Percentiles rank a stretch among this genome's conserved stretches.
phyloP scores from a whole-genome alignment of 2,888 invertebrate genomes.

The Anodontia alba region DNA sequence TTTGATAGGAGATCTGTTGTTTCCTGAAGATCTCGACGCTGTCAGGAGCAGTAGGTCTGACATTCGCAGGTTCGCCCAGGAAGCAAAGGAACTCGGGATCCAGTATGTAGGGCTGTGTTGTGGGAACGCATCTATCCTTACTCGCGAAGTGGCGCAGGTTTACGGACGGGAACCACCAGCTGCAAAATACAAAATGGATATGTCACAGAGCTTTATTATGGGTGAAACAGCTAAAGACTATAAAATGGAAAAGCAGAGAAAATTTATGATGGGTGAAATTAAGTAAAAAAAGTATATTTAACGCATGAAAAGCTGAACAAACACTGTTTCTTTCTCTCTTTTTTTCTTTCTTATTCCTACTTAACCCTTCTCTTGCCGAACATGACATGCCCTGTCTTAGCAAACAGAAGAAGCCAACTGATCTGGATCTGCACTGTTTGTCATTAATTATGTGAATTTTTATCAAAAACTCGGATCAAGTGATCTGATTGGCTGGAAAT shows the following conservation, averaged over 20 bases:
- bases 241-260: conserved; percentile 39
- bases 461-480: too few relatives aligned
- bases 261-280: conserved; percentile 40
- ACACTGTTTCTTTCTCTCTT: too few relatives aligned
- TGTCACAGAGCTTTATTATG: conserved; percentile 43
- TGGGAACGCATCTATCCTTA: conserved; percentile 73
- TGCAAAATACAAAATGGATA: conserved; percentile 60
- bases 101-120: conserved; percentile 82
- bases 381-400: too few relatives aligned
- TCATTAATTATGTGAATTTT: too few relatives aligned
- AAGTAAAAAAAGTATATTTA: conserved; percentile 8
- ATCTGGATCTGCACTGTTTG: too few relatives aligned
- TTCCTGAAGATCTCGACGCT: conserved; percentile 57
- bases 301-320: too few relatives aligned
- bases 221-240: conserved; percentile 42
- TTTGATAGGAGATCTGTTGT: conserved; percentile 72
- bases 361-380: too few relatives aligned
- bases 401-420: too few relatives aligned
- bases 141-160: conserved; percentile 72
- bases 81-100: conserved; percentile 73
- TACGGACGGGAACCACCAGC: conserved; percentile 75
- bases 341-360: too few relatives aligned
- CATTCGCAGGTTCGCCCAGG: conserved; percentile 71
- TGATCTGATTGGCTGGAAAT: too few relatives aligned
- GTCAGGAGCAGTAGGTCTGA: conserved; percentile 66